phyloP scores from a whole-genome alignment of 2,113 vertebrate genomes.

The Vidua chalybeata region DNA sequence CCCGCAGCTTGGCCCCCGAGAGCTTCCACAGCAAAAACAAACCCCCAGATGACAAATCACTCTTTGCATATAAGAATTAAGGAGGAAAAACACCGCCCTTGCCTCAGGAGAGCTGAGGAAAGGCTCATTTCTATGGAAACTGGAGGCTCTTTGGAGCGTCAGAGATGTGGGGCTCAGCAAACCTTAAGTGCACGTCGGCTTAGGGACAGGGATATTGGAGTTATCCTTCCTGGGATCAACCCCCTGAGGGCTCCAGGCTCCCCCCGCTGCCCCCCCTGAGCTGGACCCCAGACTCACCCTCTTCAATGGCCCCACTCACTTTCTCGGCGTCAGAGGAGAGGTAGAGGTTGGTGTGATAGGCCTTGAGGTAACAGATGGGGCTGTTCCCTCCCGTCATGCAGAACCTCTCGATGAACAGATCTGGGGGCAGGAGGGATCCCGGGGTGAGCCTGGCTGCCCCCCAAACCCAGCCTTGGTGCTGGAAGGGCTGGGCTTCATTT shows the following conservation, averaged over 20 bases:
- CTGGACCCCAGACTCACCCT: slow-evolving; percentile 79
- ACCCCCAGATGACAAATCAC: background rate
- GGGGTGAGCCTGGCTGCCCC: background rate
- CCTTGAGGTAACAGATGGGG: slow-evolving; percentile 93
- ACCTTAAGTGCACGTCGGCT: fast-evolving
- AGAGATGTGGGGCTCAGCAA: background rate
- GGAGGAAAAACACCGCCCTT: background rate
- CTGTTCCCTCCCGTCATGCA: slow-evolving; percentile 97
- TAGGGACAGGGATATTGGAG: background rate
- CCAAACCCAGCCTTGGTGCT: background rate
- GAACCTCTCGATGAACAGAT: slow-evolving; percentile 91
- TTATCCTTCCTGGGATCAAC: background rate
- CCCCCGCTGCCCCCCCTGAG: background rate
- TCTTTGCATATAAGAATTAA: background rate
- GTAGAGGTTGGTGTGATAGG: slow-evolving; percentile 95
- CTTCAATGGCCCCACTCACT: slow-evolving; percentile 90
- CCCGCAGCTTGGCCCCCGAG: background rate
- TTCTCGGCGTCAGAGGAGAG: slow-evolving; percentile 89
- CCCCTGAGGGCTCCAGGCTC: background rate
- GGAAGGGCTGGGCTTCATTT: too few species aligned
- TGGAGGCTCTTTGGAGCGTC: background rate
- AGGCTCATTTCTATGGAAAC: slow-evolving; percentile 13
- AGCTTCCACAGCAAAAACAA: background rate
- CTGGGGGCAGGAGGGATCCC: slow-evolving; percentile 56
- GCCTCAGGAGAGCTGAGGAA: background rate